phyloP scores from a whole-genome alignment of 2,113 vertebrate genomes.

The Bos indicus region DNA sequence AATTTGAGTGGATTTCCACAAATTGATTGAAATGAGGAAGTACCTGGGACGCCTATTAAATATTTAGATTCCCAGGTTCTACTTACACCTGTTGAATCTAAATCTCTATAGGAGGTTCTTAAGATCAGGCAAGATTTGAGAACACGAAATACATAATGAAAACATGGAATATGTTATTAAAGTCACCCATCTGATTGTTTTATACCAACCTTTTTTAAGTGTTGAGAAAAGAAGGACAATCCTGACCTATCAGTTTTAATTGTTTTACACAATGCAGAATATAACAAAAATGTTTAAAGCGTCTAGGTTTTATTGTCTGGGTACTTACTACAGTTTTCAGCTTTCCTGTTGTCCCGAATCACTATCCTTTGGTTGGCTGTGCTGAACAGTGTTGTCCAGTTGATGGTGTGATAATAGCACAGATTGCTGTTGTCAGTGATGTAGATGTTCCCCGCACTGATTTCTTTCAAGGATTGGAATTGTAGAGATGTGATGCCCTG shows the following conservation, averaged over 20 bases:
- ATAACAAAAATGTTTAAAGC: not conserved
- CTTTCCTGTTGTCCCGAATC: constrained; percentile 91
- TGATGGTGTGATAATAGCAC: constrained; percentile 97
- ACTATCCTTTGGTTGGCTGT: constrained; percentile 89
- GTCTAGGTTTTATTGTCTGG: not conserved
- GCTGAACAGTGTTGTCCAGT: constrained; percentile 95
- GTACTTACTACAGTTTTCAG: constrained; percentile 94
- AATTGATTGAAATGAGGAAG: not conserved
- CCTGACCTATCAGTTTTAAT: not conserved
- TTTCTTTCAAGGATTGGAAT: constrained; percentile 94
- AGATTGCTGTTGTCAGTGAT: constrained; percentile 96
- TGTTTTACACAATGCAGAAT: not conserved
- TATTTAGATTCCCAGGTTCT: not conserved
- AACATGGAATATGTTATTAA: not conserved
- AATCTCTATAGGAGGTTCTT: not conserved
- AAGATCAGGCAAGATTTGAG: not conserved
- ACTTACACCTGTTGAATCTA: not conserved
- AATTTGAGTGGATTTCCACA: not conserved
- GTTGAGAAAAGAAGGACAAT: not conserved
- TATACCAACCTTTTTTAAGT: not conserved
- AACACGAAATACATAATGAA: not conserved
- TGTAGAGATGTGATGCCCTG: constrained; percentile 94
- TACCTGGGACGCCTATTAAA: not conserved
- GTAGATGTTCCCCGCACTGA: constrained; percentile 98
- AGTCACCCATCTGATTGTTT: not conserved